Percentiles rank a stretch among this genome's conserved stretches.
phyloP scores from a whole-genome alignment of 2,797 vertebrate genomes.

The Crax fasciolata region DNA sequence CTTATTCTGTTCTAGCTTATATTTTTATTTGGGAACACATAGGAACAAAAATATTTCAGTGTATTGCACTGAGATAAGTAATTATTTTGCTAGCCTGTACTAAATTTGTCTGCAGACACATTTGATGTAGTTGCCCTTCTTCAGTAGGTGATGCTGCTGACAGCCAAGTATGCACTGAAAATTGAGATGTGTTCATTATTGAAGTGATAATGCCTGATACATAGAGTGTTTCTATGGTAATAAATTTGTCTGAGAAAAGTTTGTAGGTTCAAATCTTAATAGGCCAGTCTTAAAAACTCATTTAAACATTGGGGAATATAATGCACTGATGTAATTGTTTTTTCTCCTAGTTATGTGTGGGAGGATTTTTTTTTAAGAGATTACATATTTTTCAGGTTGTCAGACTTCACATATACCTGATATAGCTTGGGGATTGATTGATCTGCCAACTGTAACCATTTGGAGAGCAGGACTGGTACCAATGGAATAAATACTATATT shows the following conservation, averaged over 20 bases:
- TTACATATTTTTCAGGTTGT: not conserved
- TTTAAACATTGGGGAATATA: not conserved
- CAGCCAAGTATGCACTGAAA: not conserved
- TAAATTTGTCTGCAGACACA: not conserved
- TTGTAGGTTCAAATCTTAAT: not conserved
- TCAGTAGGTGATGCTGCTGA: not conserved
- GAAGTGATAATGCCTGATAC: not conserved
- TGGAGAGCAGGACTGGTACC: not conserved
- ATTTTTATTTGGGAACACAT: not conserved
- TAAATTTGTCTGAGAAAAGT: not conserved
- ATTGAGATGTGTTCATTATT: not conserved
- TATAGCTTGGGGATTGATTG: not conserved
- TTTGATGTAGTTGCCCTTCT: not conserved
- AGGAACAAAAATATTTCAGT: not conserved
- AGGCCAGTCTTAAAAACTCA: not conserved
- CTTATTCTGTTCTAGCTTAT: not conserved
- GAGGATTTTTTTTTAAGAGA: not conserved
- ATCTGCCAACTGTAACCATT: not conserved
- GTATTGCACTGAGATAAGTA: not conserved
- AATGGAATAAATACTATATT: not conserved
- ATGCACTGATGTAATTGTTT: not conserved
- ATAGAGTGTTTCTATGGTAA: not conserved
- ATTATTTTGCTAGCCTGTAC: not conserved
- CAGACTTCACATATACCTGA: not conserved
- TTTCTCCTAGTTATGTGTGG: not conserved